A percentile compares a stretch with the other conserved stretches of the same genome.
These are phyloP conservation scores for Trichonephila inaurata DNA, from an alignment of 1,140 invertebrate genomes.

Conservation along the genomic window DNA sequence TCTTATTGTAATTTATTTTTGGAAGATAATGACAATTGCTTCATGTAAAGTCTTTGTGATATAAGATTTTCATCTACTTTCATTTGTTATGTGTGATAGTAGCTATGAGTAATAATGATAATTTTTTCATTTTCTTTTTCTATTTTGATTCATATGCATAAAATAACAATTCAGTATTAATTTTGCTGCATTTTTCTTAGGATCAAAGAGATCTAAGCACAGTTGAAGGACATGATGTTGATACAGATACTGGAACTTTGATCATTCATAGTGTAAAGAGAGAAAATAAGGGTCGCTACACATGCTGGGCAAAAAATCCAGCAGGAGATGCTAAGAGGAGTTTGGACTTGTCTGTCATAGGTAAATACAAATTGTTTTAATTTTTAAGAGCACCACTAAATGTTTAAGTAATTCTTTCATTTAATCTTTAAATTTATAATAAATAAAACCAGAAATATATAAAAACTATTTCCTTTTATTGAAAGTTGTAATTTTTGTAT, in stretches of 20 bases:
- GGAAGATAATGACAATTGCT: too few species aligned
- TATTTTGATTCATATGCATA: too few species aligned
- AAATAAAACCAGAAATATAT: too few species aligned
- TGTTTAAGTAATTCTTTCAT: neutral
- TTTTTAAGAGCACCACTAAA: neutral
- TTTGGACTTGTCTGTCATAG: slow-evolving; percentile 83
- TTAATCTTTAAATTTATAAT: neutral
- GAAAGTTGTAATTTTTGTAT: too few species aligned
- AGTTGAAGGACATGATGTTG: slow-evolving; percentile 87
- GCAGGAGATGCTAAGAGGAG: slow-evolving; percentile 85
- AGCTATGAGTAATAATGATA: too few species aligned
- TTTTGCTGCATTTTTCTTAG: slow-evolving; percentile 44
- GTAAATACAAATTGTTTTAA: slow-evolving; percentile 51
- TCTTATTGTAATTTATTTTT: too few species aligned
- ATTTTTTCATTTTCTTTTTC: too few species aligned
- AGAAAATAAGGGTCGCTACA: slow-evolving; percentile 89
- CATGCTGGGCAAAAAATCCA: slow-evolving; percentile 90
- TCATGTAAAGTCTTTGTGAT: too few species aligned
- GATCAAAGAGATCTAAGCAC: slow-evolving; percentile 84
- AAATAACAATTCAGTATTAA: neutral
- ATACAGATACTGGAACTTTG: slow-evolving; percentile 84
- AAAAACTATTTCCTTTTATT: too few species aligned
- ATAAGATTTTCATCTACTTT: too few species aligned
- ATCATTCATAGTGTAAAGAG: slow-evolving; percentile 88
- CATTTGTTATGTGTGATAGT: too few species aligned